Conservation (phyloP, 2,113 vertebrate species). For the Misgurnus mizolepis region DNA sequence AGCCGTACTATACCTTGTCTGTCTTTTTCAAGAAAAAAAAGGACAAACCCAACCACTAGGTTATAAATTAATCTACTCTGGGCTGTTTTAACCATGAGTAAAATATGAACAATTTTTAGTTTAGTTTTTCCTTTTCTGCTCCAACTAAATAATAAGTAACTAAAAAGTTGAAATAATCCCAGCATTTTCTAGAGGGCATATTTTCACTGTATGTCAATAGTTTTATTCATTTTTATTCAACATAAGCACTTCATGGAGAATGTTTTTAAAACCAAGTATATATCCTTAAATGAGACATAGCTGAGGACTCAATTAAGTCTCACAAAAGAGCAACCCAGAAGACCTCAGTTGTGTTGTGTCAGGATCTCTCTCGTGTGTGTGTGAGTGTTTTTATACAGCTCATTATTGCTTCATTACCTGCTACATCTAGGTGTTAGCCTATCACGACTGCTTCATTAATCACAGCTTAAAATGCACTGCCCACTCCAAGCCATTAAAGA, state of each 20-base stretch:
- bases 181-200: too few species aligned
- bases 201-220: not conserved
- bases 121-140: too few species aligned
- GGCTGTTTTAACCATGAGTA: too few species aligned
- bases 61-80: too few species aligned
- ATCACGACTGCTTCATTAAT: conserved; percentile 46
- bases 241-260: not conserved
- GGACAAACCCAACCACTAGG: too few species aligned
- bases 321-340: conserved; percentile 17
- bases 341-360: conserved; percentile 5
- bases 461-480: conserved; percentile 37
- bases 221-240: not conserved
- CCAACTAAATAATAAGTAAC: too few species aligned
- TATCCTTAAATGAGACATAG: conserved; percentile 1
- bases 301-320: conserved; percentile 26
- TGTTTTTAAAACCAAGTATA: not conserved
- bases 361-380: not conserved
- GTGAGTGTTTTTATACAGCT: conserved; percentile 18
- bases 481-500: conserved; percentile 35
- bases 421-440: conserved; percentile 50
- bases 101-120: too few species aligned
- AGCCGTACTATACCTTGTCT: too few species aligned
- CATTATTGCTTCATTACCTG: conserved; percentile 49
- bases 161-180: too few species aligned
- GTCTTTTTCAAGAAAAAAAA: too few species aligned